Evolutionary conservation across 2,113 vertebrate species (phyloP), one percentile per base, ranked within the genome.

Genomic region (Rynchops niger): DNA sequence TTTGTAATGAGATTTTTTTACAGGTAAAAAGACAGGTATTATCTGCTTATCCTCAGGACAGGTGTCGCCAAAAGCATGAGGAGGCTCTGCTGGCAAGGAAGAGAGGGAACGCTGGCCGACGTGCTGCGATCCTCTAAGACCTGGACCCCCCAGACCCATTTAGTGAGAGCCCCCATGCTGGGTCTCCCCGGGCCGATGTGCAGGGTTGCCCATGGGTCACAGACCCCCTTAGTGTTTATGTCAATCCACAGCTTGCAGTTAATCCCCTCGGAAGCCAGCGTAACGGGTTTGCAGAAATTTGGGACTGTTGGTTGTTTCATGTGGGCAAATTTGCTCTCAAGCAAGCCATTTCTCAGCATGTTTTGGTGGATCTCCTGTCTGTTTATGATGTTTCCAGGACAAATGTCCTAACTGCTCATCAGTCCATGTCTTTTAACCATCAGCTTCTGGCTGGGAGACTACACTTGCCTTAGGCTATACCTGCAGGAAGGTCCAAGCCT

Each of bases 111-210:
- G 6, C 18, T 72, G 27, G 22, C 19, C 9, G 22, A 2, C 2
- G 2, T 55, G 36, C 50, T 84, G 38, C 6, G 6, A 18, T 88
- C 21, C 29, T 13, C 19, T 78, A 42, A 81, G 40, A 50, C 23
- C 12, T 67, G 38, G n/a, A 63, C 6, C 13, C 3, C 0, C 40
- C 42, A 26, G 40, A 8, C 47, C 36, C n/a, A 29, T 59, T 53
- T 55, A 76, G 22, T 2, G 0, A 62, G 34, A 66, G 5, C n/a
- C 27, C 76, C 17, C 40, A 10, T 20, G 4, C 38, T 3, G 18
- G 14, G 45, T 59, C 30, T 77, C 30, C 25, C 17, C 0, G 5
- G 45, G 12, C 21, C 0, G 0, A 50, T 20, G 15, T 23, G 12
- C 6, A 29, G 56, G 36, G n/a, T 56, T 66, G 20, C 36, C 18